phyloP scores from a whole-genome alignment of 2,888 invertebrate genomes.

The Pristionchus exspectatus region DNA sequence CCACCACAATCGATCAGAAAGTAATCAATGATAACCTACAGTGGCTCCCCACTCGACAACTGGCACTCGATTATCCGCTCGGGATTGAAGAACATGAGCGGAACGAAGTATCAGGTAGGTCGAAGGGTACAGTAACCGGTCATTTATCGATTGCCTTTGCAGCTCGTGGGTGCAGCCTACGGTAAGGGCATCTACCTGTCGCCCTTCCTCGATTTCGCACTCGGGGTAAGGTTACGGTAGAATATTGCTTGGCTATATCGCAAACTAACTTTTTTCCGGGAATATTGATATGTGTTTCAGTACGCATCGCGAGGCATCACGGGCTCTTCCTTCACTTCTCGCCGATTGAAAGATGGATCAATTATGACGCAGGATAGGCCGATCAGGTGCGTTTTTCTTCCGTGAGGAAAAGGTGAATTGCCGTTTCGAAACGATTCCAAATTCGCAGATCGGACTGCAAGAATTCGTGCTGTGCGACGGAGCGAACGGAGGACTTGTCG shows the following conservation, averaged over 20 bases:
- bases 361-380: background rate
- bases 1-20: no score
- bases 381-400: background rate
- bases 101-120: constrained; percentile 33
- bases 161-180: background rate
- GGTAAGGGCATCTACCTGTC: constrained; percentile 32
- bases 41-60: constrained; percentile 19
- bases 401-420: background rate
- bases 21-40: background rate
- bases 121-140: background rate
- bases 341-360: background rate
- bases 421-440: background rate
- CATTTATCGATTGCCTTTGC: background rate
- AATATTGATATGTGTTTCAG: background rate
- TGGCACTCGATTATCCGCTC: constrained; percentile 47
- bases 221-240: background rate
- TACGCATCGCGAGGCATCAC: background rate
- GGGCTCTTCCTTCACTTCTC: background rate
- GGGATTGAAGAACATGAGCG: constrained; percentile 47
- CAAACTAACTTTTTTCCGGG: background rate
- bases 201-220: background rate
- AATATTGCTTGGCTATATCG: background rate
- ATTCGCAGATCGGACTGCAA: background rate
- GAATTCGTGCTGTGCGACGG: constrained; percentile 10
- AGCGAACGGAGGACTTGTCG: background rate